These are phyloP conservation scores for Apaloderma vittatum DNA, from an alignment of 2,113 vertebrate genomes.

Conservation along the genomic window DNA sequence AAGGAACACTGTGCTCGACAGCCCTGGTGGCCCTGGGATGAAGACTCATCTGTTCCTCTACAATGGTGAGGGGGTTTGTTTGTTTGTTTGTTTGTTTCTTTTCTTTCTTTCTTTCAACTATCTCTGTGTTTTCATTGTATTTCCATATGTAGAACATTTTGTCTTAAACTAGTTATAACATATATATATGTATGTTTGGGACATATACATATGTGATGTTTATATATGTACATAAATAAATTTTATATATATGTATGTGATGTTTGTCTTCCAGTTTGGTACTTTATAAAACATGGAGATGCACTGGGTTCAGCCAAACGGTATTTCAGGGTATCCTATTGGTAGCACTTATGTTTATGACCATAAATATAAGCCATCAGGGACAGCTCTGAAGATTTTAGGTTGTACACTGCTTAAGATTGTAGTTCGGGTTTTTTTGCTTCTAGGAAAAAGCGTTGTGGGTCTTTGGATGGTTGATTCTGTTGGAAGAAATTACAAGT, in stretches of 20 bases:
- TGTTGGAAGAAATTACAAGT: neutral
- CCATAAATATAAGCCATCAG: accelerated
- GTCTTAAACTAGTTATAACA: neutral
- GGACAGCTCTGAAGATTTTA: neutral
- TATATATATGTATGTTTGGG: too few relatives aligned
- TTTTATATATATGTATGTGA: neutral
- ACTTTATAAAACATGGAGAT: neutral
- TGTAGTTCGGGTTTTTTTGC: neutral
- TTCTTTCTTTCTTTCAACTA: neutral
- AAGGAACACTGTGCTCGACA: accelerated
- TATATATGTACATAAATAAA: neutral
- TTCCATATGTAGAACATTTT: neutral
- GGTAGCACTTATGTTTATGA: neutral
- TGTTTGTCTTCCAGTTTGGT: neutral
- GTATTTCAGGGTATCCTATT: neutral
- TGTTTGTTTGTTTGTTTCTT: neutral
- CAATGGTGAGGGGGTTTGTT: too few relatives aligned
- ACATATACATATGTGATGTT: too few relatives aligned
- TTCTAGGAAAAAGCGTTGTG: too few relatives aligned
- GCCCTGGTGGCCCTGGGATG: accelerated
- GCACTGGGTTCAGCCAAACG: too few relatives aligned
- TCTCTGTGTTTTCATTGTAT: neutral
- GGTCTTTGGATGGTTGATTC: too few relatives aligned
- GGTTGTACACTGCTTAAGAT: neutral
- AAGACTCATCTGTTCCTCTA: accelerated